These are phyloP conservation scores for Orcinus orca DNA, from an alignment of 2,113 vertebrate genomes.

Conservation along the genomic window DNA sequence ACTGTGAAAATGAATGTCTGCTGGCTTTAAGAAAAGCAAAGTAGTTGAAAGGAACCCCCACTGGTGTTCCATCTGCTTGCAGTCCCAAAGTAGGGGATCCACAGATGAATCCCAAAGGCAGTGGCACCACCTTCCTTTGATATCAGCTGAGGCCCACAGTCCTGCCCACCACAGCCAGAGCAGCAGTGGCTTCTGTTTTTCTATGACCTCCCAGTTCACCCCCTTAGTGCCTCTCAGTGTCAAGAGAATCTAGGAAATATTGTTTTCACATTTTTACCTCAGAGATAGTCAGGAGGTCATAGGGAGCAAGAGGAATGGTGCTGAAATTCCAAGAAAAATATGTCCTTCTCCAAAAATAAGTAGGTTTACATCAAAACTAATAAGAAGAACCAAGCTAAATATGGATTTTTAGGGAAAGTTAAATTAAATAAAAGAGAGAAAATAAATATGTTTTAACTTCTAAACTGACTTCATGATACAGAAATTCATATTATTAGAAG, in stretches of 20 bases:
- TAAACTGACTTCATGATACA: not conserved
- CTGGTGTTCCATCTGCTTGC: not conserved
- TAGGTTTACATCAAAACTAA: not conserved
- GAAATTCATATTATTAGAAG: not conserved
- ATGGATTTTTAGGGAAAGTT: not conserved
- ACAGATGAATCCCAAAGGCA: no score
- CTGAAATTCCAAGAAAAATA: not conserved
- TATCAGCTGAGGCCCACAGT: not conserved
- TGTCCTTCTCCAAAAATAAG: not conserved
- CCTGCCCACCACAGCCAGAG: no score
- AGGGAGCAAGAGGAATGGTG: not conserved
- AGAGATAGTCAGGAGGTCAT: not conserved
- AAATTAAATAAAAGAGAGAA: not conserved
- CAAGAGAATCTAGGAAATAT: not conserved
- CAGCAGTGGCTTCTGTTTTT: not conserved
- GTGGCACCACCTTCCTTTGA: no score
- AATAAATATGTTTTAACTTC: not conserved
- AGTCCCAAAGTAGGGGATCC: not conserved
- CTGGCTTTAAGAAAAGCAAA: not conserved
- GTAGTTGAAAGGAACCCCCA: not conserved
- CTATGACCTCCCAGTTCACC: not conserved
- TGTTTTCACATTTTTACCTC: not conserved
- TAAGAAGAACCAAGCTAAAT: not conserved
- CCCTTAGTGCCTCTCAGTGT: not conserved
- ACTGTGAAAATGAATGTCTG: not conserved